Evolutionary conservation across 2,113 vertebrate genomes (phyloP).

Genomic region (Setophaga coronata): DNA sequence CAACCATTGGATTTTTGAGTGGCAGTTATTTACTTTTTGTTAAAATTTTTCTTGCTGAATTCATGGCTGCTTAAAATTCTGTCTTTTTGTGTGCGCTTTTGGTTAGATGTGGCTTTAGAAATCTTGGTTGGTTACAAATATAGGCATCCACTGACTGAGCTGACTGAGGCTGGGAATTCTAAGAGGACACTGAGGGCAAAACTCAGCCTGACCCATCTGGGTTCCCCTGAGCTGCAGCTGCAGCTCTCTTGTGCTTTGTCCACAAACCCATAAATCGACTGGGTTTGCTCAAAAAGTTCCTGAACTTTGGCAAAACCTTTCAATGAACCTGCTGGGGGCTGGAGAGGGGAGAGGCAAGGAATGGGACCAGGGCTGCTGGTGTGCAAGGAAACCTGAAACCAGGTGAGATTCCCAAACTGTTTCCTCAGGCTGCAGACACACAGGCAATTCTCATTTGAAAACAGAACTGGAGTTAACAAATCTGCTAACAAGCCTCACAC

Average conservation of each 20-base stretch:
- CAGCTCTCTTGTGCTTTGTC: neutral
- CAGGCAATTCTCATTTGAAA: neutral
- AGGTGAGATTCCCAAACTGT: neutral
- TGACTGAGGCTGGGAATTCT: neutral
- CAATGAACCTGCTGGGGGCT: slow-evolving; percentile 15
- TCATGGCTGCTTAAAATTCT: neutral
- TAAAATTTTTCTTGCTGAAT: neutral
- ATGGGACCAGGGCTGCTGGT: neutral
- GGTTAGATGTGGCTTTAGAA: neutral
- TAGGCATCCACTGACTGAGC: accelerated
- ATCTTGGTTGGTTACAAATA: neutral
- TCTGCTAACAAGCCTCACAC: neutral
- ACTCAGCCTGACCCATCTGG: neutral
- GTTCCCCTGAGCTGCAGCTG: neutral
- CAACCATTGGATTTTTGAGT: neutral
- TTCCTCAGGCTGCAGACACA: neutral
- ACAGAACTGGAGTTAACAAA: neutral
- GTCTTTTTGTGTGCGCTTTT: neutral
- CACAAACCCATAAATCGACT: neutral
- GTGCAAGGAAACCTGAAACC: neutral
- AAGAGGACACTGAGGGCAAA: neutral
- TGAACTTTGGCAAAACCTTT: slow-evolving; percentile 57
- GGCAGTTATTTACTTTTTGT: neutral
- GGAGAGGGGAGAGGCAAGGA: neutral
- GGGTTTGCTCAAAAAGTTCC: neutral